Evolutionary conservation across 2,113 vertebrate genomes (phyloP).

Genomic region (Coreoperca whiteheadi): DNA sequence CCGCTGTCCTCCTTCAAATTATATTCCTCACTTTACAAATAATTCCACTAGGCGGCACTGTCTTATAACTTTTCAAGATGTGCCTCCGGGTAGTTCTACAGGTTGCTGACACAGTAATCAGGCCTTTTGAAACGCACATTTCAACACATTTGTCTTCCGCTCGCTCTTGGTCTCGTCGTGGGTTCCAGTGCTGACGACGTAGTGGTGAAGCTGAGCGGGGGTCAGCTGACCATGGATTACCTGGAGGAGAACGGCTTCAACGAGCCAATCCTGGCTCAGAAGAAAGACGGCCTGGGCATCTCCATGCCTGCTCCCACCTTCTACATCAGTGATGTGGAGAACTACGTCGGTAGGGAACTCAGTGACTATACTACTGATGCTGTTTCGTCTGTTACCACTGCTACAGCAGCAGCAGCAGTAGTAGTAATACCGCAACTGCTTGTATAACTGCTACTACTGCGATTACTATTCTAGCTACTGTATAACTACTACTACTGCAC

Average conservation of each 20-base stretch:
- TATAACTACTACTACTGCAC: background rate
- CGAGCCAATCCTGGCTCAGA: conserved; percentile 94
- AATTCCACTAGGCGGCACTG: conserved; percentile 67
- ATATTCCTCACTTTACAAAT: conserved; percentile 13
- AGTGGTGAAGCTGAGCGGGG: conserved; percentile 90
- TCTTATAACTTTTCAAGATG: conserved; percentile 22
- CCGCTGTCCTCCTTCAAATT: background rate
- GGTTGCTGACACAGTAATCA: too few relatives aligned
- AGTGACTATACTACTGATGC: background rate
- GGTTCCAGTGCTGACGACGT: conserved; percentile 92
- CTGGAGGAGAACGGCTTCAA: conserved; percentile 95
- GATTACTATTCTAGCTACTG: background rate
- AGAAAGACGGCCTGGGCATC: conserved; percentile 95
- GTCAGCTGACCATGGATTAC: conserved; percentile 91
- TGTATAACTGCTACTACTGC: background rate
- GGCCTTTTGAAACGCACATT: too few relatives aligned
- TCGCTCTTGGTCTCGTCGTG: conserved; percentile 19
- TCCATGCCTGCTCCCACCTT: conserved; percentile 95
- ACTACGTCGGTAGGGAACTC: conserved; percentile 91
- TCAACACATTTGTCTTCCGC: background rate
- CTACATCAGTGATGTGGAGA: conserved; percentile 98
- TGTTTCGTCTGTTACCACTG: too few relatives aligned
- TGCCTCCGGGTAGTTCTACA: background rate
- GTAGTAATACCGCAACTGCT: background rate
- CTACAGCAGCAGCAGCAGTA: too few relatives aligned